Conservation (phyloP, 1,140 invertebrate species). For the Aphis gossypii region DNA sequence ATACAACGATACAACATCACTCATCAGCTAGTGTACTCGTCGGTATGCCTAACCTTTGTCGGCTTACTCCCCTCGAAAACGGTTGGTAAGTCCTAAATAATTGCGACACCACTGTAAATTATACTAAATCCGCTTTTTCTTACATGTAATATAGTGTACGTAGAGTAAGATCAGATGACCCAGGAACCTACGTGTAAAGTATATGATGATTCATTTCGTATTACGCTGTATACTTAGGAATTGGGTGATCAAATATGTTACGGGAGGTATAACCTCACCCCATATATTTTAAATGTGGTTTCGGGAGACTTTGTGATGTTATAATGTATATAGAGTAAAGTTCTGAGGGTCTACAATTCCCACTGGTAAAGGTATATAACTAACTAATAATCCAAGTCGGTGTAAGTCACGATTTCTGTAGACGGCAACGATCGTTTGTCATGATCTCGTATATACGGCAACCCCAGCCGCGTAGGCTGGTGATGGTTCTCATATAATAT, state of each 20-base stretch:
- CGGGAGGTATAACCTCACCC: no score
- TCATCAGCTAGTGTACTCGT: not conserved
- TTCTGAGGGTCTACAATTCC: not conserved
- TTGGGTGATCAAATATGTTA: not conserved
- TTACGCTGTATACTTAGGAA: not conserved
- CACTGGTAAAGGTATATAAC: not conserved
- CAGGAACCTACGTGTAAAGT: no score
- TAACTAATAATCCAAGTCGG: not conserved
- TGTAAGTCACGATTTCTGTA: not conserved
- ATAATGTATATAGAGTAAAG: not conserved
- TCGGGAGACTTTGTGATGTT: no score
- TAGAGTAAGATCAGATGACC: no score
- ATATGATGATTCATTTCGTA: no score
- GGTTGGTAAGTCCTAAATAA: not conserved
- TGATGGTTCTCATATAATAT: conserved; percentile 15
- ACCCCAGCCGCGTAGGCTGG: not conserved
- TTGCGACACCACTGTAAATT: no score
- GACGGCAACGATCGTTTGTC: not conserved
- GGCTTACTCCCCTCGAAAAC: not conserved
- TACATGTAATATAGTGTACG: no score
- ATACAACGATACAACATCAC: no score
- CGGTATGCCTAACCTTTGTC: no score
- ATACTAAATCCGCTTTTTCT: no score
- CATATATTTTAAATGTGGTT: no score
- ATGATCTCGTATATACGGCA: not conserved